Conservation (phyloP, 2,888 invertebrate species). For the Eristalis arbustorum region DNA sequence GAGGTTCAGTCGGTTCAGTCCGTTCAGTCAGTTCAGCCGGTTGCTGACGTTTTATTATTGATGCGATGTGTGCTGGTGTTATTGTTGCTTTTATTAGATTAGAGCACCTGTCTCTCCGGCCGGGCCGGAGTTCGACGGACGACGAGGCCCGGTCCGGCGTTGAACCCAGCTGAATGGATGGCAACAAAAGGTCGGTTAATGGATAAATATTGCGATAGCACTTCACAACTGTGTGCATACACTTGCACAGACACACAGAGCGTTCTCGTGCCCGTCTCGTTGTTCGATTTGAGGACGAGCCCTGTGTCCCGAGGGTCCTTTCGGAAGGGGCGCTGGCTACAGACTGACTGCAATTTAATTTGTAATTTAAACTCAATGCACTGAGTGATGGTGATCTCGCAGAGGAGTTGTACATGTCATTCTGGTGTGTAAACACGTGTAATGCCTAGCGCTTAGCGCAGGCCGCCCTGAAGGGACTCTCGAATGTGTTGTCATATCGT, state of each 20-base stretch:
- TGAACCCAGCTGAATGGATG: slow-evolving; percentile 13
- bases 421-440: slow-evolving; percentile 55
- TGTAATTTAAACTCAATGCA: slow-evolving; percentile 63
- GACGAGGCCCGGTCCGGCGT: neutral
- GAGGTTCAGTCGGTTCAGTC: neutral
- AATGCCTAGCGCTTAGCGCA: slow-evolving; percentile 37
- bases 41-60: slow-evolving; percentile 67
- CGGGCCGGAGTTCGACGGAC: slow-evolving; percentile 14
- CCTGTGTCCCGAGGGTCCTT: slow-evolving; percentile 25
- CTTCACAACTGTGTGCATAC: slow-evolving; percentile 58
- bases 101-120: slow-evolving; percentile 59
- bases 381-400: slow-evolving; percentile 5
- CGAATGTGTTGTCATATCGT: slow-evolving; percentile 32
- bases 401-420: slow-evolving; percentile 30
- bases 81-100: slow-evolving; percentile 69
- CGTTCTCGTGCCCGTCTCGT: neutral
- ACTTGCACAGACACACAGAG: slow-evolving; percentile 45
- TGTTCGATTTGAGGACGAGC: neutral
- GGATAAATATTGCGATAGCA: slow-evolving; percentile 70
- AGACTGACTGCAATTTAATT: slow-evolving; percentile 64
- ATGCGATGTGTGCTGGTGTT: slow-evolving; percentile 48
- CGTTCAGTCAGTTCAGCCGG: neutral
- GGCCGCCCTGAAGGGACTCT: neutral
- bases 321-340: neutral
- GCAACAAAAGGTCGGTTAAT: slow-evolving; percentile 69